Evolutionary conservation across 2,113 vertebrate species (phyloP).

Genomic region (Neoarius graeffei): DNA sequence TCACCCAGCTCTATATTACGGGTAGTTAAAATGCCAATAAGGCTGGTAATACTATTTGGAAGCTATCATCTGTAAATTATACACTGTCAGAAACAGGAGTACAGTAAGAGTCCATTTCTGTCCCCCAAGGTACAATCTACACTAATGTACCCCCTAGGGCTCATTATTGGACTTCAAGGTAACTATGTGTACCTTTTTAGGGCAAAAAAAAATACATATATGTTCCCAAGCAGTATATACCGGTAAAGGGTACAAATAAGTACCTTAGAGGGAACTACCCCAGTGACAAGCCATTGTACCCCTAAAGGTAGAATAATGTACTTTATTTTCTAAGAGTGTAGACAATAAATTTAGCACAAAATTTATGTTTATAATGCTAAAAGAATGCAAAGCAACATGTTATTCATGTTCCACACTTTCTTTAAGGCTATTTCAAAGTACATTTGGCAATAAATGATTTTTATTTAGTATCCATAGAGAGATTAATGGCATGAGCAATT

Average conservation of each 20-base stretch:
- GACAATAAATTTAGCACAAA: background rate
- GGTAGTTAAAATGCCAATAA: background rate
- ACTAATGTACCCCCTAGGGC: no score
- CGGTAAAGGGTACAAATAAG: no score
- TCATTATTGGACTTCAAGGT: no score
- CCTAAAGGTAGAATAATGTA: no score
- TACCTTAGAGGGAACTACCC: no score
- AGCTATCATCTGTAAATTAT: background rate
- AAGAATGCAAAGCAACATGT: background rate
- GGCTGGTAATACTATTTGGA: background rate
- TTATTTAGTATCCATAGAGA: background rate
- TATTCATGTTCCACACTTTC: background rate
- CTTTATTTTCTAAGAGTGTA: background rate
- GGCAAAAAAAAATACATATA: no score
- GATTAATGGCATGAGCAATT: background rate
- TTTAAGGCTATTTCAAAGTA: background rate
- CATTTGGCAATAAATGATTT: background rate
- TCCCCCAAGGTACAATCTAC: no score
- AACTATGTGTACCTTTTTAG: no score
- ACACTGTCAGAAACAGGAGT: no score
- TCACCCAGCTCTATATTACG: background rate
- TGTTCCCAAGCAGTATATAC: no score
- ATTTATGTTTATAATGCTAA: background rate
- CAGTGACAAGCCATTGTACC: no score
- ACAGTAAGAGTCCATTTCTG: no score